These are phyloP conservation scores for Sparidentex hasta DNA, from an alignment of 2,797 vertebrate genomes.

Conservation along the genomic window DNA sequence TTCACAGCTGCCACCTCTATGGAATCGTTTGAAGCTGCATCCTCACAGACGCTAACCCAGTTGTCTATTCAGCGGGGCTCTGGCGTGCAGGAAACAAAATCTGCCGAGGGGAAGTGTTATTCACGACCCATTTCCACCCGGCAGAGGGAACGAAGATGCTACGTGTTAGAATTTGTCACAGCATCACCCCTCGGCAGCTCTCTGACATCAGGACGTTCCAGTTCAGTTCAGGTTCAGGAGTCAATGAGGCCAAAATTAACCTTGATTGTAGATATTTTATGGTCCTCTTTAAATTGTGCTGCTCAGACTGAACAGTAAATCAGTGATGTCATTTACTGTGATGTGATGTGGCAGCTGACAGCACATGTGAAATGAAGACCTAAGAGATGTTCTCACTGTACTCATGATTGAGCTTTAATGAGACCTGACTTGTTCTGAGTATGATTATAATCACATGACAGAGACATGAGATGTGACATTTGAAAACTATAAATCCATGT, in stretches of 20 bases:
- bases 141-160: slow-evolving; percentile 31
- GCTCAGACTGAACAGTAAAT: background rate
- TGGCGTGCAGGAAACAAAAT: background rate
- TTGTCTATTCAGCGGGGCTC: slow-evolving; percentile 37
- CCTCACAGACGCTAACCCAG: slow-evolving; percentile 36
- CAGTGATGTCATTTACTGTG: too few relatives aligned
- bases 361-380: too few relatives aligned
- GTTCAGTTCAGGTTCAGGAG: slow-evolving; percentile 9
- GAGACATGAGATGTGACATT: background rate
- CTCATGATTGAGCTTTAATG: background rate
- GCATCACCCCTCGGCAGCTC: slow-evolving; percentile 10
- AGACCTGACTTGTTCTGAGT: background rate
- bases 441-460: background rate
- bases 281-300: background rate
- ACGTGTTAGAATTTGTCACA: slow-evolving; percentile 5
- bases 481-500: background rate
- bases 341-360: background rate
- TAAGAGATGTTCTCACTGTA: background rate
- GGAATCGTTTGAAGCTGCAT: slow-evolving; percentile 39
- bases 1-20: slow-evolving; percentile 17
- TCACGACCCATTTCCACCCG: slow-evolving; percentile 58
- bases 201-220: slow-evolving; percentile 17
- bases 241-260: background rate
- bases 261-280: background rate
- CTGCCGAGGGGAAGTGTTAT: slow-evolving; percentile 56